Base-by-base conservation (phyloP, 2,797 vertebrate species). In the Okamejei kenojei region DNA sequence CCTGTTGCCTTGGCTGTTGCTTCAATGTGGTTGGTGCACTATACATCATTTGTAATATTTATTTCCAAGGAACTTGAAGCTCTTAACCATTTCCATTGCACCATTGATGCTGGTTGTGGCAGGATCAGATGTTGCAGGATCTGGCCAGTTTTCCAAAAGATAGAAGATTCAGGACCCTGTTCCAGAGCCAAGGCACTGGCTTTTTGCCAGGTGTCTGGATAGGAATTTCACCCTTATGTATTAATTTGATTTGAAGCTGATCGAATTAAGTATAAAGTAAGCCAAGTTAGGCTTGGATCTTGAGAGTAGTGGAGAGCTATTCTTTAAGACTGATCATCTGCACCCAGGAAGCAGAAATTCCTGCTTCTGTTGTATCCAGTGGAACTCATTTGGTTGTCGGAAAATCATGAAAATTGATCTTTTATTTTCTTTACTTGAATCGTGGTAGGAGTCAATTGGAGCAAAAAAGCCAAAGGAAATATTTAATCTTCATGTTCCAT, bases 401-500 rank as follows among this genome's bases (percentile, higher is more conserved):
- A 65, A 88, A 88, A 17, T 88, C 61, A 21, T 65, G n/a, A 65
- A 88, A 32, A 65, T 68, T 68, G 63, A n/a, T 65, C n/a, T 65
- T 88, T 21, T 88, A 32, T 88, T 88, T 88, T 65, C 7, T 6
- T 68, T 32, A 19, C n/a, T 88, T 88, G 32, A 2, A 19, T 88
- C 61, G 32, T 32, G n/a, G 84, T 68, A 68, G 32, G n/a, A 88
- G n/a, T 68, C 61, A 35, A 68, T 65, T 88, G n/a, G 19, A 88
- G 7, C 61, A 88, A 88, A 88, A 88, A 65, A 2, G 0, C 84
- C 32, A 32, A 88, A 88, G 63, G 32, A 88, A 63, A 63, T 86
- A 65, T 63, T 88, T 88, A 88, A 88, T 88, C 61, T 88, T 88
- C 61, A 68, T 19, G n/a, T 65, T 35, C 61, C 19, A 35, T 68